Conservation (phyloP, 2,113 vertebrate species). For the Beaufortia kweichowensis region DNA sequence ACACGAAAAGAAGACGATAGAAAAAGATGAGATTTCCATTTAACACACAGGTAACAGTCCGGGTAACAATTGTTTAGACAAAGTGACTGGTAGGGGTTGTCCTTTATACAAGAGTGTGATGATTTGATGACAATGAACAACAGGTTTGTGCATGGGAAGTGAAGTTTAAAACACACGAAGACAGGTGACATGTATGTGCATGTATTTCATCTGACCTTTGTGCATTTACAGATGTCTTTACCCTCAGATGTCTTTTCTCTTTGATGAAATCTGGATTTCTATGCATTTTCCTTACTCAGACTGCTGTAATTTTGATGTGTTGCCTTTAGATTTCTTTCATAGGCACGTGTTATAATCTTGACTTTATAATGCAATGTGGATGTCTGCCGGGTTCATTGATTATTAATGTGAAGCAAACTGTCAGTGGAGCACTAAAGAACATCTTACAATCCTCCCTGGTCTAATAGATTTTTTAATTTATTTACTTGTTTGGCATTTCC, state of each 20-base stretch:
- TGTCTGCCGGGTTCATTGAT: slow-evolving; percentile 17
- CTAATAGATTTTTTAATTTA: neutral
- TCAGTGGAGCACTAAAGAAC: neutral
- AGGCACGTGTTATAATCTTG: slow-evolving; percentile 2
- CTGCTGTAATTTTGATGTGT: neutral
- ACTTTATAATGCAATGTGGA: slow-evolving; percentile 1
- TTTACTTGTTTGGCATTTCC: neutral
- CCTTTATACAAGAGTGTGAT: too few species aligned
- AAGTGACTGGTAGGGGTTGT: too few species aligned
- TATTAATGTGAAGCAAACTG: slow-evolving; percentile 27
- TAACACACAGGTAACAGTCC: too few species aligned
- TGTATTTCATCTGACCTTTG: too few species aligned
- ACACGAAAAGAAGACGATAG: too few species aligned
- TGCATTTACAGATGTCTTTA: too few species aligned
- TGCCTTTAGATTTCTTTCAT: slow-evolving; percentile 13
- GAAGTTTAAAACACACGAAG: too few species aligned
- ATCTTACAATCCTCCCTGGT: slow-evolving; percentile 15
- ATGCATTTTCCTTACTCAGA: neutral
- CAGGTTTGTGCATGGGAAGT: too few species aligned
- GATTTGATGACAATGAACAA: too few species aligned
- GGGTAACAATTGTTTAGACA: too few species aligned
- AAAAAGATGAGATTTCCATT: too few species aligned
- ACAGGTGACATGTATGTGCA: too few species aligned
- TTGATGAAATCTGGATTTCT: neutral
- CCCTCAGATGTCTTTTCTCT: neutral